Percentiles rank a stretch among this genome's conserved stretches.
Conservation (phyloP, 1,140 invertebrate genomes). For the Choristoneura fumiferana region DNA sequence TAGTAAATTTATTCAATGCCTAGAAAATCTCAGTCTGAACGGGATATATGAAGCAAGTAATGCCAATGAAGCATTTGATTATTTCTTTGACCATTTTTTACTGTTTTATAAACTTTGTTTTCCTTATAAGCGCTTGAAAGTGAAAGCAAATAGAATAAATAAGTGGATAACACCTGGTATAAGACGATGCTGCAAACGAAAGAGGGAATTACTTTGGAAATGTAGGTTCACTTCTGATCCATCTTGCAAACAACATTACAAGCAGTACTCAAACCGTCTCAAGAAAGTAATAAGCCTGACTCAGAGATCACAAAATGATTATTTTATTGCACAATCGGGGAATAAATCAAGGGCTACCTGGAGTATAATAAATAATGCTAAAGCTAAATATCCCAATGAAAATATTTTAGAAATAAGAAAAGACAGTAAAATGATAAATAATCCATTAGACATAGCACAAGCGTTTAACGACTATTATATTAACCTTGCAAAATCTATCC, state of each 20-base stretch:
- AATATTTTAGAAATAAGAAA: not conserved
- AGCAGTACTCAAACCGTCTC: not conserved
- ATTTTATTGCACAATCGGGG: not conserved
- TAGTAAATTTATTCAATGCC: not conserved
- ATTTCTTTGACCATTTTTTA: not conserved
- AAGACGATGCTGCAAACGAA: conserved; percentile 1
- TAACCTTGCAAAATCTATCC: not conserved
- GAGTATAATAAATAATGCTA: conserved; percentile 16
- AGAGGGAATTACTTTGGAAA: conserved; percentile 3
- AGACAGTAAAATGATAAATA: not conserved
- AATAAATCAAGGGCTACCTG: conserved; percentile 16
- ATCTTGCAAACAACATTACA: not conserved
- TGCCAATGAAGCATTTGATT: not conserved
- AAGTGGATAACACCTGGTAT: conserved; percentile 20
- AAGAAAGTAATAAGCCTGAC: conserved; percentile 18
- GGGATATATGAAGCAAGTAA: not conserved
- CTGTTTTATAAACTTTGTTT: conserved; percentile 19
- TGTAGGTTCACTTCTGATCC: not conserved
- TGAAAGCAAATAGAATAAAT: not conserved
- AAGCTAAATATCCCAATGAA: not conserved
- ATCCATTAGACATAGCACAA: not conserved
- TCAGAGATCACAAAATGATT: not conserved
- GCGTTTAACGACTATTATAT: not conserved
- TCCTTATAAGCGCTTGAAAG: not conserved
- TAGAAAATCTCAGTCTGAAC: not conserved